phyloP scores from a whole-genome alignment of 2,888 invertebrate genomes.

The Drosophila recens region DNA sequence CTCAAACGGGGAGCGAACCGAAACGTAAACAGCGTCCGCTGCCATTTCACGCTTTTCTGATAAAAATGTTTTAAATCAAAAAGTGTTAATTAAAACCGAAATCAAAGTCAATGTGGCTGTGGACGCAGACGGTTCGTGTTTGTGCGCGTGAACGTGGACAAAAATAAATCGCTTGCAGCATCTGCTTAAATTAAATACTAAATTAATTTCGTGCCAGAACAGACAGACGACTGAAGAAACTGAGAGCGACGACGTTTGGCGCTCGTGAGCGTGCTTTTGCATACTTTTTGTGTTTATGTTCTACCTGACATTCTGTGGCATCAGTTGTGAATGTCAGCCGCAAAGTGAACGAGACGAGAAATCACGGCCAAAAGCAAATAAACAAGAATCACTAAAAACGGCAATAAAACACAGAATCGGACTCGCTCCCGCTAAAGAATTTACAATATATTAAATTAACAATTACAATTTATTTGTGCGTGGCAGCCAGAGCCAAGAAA shows the following conservation, averaged over 20 bases:
- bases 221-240: constrained; percentile 1
- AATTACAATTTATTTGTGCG: constrained; percentile 33
- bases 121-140: constrained; percentile 69
- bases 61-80: constrained; percentile 80
- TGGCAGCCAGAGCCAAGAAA: constrained; percentile 24
- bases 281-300: constrained; percentile 68
- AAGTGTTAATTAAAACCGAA: constrained; percentile 78
- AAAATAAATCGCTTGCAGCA: constrained; percentile 38
- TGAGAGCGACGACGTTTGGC: constrained; percentile 54
- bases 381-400: constrained; percentile 72
- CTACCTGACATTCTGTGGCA: constrained; percentile 70
- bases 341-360: constrained; percentile 67
- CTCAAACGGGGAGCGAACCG: constrained; percentile 49
- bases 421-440: constrained; percentile 32
- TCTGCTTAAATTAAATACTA: constrained; percentile 43
- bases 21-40: constrained; percentile 76
- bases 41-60: constrained; percentile 74
- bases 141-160: constrained; percentile 64
- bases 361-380: constrained; percentile 76
- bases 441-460: constrained; percentile 29
- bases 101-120: constrained; percentile 80
- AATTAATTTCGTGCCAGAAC: constrained; percentile 33
- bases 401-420: constrained; percentile 59
- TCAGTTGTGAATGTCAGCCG: constrained; percentile 75
- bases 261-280: constrained; percentile 65